Base-by-base conservation (phyloP, 2,797 vertebrate species). In the Trachops cirrhosus region DNA sequence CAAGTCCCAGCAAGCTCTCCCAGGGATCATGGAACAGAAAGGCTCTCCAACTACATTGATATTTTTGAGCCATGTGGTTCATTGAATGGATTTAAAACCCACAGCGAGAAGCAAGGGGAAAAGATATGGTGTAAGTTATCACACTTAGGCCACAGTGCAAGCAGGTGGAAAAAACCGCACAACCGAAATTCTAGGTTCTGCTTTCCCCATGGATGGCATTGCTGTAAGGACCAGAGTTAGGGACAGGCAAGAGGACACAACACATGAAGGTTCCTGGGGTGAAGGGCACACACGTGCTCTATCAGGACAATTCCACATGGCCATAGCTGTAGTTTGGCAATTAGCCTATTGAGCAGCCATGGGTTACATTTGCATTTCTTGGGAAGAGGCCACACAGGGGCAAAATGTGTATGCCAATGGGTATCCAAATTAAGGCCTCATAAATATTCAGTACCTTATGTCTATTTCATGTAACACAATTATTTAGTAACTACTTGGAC, bases 51-150 rank as follows among this genome's bases (percentile, higher is more conserved):
- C 73, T 22, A 87, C 39, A 59, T 41, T 15, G 50, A 26, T 46
- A 74, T 29, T 37, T 24, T 84, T 46, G 24, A 48, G 74, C 78
- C 73, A 59, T 8, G 8, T 22, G 37, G 70, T 70, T 70, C 73
- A 41, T 80, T 90, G 78, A 34, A 11, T 75, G 37, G 90, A 91
- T 44, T 90, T 44, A 78, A 93, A 97, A 57, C 41, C 87, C 48
- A 44, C 10, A 41, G 37, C 0, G 3, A 95, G 74, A 83, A 88
- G 21, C 44, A 50, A 84, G n/a, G 29, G 4, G 1, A 57, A 93
- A 75, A 85, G 44, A 59, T 4, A 34, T 0, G 0, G 57, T 67
- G 18, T 75, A 54, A 52, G 37, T 77, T 70, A 82, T 88, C 73
- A 86, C 73, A 59, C 59, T 78, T 16, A 79, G 8, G 73, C 54